Percentiles rank a stretch among this genome's conserved stretches.
phyloP scores from a whole-genome alignment of 2,888 invertebrate species.

The Ischnus inquisitorius region DNA sequence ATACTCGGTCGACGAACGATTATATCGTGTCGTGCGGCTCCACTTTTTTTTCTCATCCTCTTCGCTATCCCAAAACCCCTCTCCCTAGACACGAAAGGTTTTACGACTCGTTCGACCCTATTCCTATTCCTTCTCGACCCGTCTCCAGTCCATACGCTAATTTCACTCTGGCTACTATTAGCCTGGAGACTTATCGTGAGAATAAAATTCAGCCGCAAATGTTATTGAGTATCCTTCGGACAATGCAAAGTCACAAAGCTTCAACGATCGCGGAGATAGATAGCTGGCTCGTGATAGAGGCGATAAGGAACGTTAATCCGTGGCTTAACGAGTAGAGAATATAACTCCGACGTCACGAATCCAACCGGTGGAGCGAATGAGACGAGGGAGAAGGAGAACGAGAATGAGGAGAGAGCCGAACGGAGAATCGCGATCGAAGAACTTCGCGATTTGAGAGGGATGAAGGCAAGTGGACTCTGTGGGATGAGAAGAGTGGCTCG shows the following conservation, averaged over 20 bases:
- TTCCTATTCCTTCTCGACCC: constrained; percentile 62
- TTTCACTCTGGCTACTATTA: constrained; percentile 14
- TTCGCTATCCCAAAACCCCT: not conserved
- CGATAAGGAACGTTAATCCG: constrained; percentile 40
- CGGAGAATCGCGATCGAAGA: constrained; percentile 67
- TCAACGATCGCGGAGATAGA: constrained; percentile 12
- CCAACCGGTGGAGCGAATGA: constrained; percentile 42
- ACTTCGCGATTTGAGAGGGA: constrained; percentile 65
- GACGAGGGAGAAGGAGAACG: constrained; percentile 55
- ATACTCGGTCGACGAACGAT: constrained; percentile 62
- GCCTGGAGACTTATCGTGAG: not conserved
- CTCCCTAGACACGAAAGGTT: constrained; percentile 28
- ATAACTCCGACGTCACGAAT: constrained; percentile 40
- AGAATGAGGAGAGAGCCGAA: constrained; percentile 70
- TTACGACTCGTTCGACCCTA: not conserved
- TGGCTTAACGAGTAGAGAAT: constrained; percentile 30
- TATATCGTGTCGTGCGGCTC: constrained; percentile 55
- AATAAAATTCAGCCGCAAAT: not conserved
- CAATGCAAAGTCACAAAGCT: constrained; percentile 2
- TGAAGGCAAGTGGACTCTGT: constrained; percentile 55
- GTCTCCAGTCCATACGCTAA: constrained; percentile 60
- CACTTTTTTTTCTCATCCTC: not conserved
- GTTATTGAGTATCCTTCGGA: not conserved
- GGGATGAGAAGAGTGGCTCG: constrained; percentile 56
- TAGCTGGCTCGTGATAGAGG: not conserved